Evolutionary conservation across 2,113 vertebrate genomes (phyloP).

Genomic region (Corythaixoides concolor): DNA sequence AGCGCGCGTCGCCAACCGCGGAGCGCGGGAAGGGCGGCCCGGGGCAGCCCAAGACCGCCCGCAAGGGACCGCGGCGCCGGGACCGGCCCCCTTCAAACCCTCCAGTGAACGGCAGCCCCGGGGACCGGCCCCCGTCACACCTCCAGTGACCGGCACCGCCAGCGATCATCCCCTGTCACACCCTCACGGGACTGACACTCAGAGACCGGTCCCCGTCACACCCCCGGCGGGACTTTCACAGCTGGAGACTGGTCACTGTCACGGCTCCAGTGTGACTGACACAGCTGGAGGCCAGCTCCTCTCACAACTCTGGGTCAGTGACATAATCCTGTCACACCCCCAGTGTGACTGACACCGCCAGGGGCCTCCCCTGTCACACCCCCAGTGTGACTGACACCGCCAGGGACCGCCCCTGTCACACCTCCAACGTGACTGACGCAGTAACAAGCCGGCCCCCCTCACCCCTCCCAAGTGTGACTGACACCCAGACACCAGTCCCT

Average conservation of each 20-base stretch:
- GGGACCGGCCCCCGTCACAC: too few relatives aligned
- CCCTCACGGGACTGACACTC: background rate
- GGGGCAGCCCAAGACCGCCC: too few relatives aligned
- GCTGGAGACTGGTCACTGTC: too few relatives aligned
- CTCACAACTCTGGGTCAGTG: background rate
- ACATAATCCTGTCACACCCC: background rate
- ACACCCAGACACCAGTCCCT: too few relatives aligned
- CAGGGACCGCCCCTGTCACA: background rate
- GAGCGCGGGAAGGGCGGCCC: too few relatives aligned
- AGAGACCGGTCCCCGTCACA: too few relatives aligned
- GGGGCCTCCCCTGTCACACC: background rate
- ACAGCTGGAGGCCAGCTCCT: background rate
- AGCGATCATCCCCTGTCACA: background rate
- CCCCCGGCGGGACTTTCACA: background rate
- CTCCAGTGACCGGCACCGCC: too few relatives aligned
- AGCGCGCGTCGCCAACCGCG: too few relatives aligned
- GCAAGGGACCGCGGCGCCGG: fast-evolving
- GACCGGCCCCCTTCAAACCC: too few relatives aligned
- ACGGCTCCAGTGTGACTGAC: background rate
- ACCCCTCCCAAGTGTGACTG: background rate
- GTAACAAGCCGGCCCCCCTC: background rate
- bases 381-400: background rate
- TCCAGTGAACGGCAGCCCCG: too few relatives aligned
- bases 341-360: background rate
- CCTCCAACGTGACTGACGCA: background rate